A percentile compares a stretch with the other conserved stretches of the same genome.
Evolutionary conservation across 2,888 invertebrate genomes (phyloP).

Genomic region (Nemotelus pantherinus): DNA sequence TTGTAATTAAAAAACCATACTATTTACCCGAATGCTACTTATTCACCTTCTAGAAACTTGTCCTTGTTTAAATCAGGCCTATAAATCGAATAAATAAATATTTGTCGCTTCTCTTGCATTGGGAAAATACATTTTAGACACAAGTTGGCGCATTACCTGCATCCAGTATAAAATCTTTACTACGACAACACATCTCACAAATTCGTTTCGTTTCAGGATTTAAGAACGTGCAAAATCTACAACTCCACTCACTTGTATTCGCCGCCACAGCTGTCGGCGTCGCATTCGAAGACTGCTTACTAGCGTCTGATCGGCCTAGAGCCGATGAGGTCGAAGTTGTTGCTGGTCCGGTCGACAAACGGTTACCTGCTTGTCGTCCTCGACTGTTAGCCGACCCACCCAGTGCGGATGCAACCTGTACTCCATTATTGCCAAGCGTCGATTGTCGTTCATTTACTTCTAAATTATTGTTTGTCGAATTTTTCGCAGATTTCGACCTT

Average conservation of each 20-base stretch:
- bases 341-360: background rate
- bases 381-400: background rate
- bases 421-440: background rate
- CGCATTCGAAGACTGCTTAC: conserved; percentile 45
- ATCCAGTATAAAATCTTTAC: conserved; percentile 64
- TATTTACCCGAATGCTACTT: no score
- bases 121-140: conserved; percentile 52
- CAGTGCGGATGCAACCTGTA: background rate
- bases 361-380: background rate
- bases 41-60: no score
- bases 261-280: conserved; percentile 55
- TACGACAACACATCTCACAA: conserved; percentile 77
- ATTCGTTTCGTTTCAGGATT: conserved; percentile 69
- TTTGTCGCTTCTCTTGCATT: no score
- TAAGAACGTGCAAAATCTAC: conserved; percentile 74
- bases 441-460: conserved; percentile 8
- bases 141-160: conserved; percentile 61
- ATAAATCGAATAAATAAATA: no score
- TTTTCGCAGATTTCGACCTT: conserved; percentile 35
- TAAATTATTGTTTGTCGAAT: conserved; percentile 25
- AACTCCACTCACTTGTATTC: conserved; percentile 70
- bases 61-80: no score
- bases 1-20: no score
- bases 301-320: conserved; percentile 11
- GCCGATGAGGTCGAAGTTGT: conserved; percentile 49